These are phyloP conservation scores for Aphodius sticticus DNA, from an alignment of 2,888 invertebrate species.

Conservation along the genomic window DNA sequence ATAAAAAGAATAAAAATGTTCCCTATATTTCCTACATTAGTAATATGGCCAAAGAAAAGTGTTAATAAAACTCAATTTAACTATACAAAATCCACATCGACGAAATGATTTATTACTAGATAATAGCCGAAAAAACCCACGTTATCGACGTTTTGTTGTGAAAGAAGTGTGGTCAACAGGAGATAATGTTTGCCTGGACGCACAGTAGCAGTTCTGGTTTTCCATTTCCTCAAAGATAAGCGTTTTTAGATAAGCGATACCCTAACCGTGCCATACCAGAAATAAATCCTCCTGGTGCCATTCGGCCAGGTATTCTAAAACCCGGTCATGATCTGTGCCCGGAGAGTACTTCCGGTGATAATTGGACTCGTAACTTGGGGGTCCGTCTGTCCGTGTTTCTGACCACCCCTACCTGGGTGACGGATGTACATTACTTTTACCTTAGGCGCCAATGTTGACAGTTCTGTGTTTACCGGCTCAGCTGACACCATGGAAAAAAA, in stretches of 20 bases:
- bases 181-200: background rate
- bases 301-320: background rate
- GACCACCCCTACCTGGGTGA: constrained; percentile 26
- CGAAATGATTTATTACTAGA: background rate
- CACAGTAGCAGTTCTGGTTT: constrained; percentile 4
- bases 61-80: too few species aligned
- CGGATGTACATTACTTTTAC: constrained; percentile 31
- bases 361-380: constrained; percentile 27
- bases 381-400: constrained; percentile 23
- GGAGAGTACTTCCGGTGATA: constrained; percentile 30
- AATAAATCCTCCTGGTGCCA: background rate
- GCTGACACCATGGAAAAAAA: background rate
- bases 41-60: too few species aligned
- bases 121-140: background rate
- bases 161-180: background rate
- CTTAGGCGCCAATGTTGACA: constrained; percentile 41
- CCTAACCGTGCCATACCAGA: background rate
- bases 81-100: background rate
- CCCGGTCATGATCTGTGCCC: background rate
- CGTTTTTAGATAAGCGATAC: background rate
- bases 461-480: constrained; percentile 36
- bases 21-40: too few species aligned
- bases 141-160: constrained; percentile 4
- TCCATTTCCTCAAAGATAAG: background rate
- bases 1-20: too few species aligned